A percentile compares a stretch with the other conserved stretches of the same genome.
These are phyloP conservation scores for Thoracochromis brauschi DNA, from an alignment of 2,113 vertebrate species.

Conservation along the genomic window DNA sequence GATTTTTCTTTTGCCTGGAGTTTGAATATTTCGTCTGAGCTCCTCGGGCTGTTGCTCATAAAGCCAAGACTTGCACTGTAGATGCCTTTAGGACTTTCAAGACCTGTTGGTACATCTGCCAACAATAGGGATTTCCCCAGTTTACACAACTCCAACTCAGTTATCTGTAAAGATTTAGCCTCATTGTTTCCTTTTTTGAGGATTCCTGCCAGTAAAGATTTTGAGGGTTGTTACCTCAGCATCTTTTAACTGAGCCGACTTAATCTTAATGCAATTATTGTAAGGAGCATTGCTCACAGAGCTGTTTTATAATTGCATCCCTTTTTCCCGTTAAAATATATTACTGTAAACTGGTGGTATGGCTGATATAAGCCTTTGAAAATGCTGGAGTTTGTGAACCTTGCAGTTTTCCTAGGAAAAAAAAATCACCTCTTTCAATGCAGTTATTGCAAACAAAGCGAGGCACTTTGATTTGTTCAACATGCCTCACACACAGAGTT, in stretches of 20 bases:
- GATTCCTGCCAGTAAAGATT: slow-evolving; percentile 12
- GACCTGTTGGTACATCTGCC: slow-evolving; percentile 65
- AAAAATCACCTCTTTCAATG: background rate
- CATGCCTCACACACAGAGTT: background rate
- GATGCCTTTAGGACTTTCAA: slow-evolving; percentile 65
- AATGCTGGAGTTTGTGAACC: background rate
- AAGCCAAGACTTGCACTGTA: slow-evolving; percentile 61
- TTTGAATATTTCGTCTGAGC: slow-evolving; percentile 55
- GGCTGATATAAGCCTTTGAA: background rate
- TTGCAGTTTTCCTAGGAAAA: background rate
- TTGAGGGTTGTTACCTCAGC: slow-evolving; percentile 20
- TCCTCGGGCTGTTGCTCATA: slow-evolving; percentile 57
- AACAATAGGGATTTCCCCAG: slow-evolving; percentile 78
- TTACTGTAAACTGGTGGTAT: background rate
- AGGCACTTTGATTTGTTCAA: background rate
- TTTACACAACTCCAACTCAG: slow-evolving; percentile 58
- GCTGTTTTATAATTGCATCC: slow-evolving; percentile 11
- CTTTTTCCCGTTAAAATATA: background rate
- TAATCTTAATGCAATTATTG: slow-evolving; percentile 34
- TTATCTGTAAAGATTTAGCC: slow-evolving; percentile 42
- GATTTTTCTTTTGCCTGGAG: slow-evolving; percentile 10
- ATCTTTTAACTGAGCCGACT: slow-evolving; percentile 9
- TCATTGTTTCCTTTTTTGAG: slow-evolving; percentile 36
- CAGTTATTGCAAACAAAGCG: background rate
- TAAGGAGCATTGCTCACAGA: slow-evolving; percentile 23